Evolutionary conservation across 1,140 invertebrate genomes (phyloP).

Genomic region (Achatina immaculata): DNA sequence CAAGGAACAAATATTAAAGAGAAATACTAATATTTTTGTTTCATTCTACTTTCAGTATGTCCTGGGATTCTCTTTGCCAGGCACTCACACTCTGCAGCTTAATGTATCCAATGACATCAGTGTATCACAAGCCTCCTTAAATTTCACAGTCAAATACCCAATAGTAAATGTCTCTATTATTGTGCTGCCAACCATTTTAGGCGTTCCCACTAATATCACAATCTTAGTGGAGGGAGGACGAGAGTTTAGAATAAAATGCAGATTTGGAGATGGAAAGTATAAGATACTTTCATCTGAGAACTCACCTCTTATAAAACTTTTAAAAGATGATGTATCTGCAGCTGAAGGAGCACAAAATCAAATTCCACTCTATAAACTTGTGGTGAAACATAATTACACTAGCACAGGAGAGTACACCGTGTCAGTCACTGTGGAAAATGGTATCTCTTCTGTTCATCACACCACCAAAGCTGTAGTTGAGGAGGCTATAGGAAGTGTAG

Average conservation of each 20-base stretch:
- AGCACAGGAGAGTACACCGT: conserved; percentile 41
- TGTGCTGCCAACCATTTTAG: conserved; percentile 23
- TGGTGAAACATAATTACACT: conserved; percentile 31
- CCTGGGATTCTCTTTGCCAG: conserved; percentile 33
- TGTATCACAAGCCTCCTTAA: conserved; percentile 31
- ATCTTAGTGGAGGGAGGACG: conserved; percentile 31
- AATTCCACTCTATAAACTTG: conserved; percentile 38
- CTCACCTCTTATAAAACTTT: neutral
- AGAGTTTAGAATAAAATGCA: conserved; percentile 36
- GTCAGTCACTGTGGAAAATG: conserved; percentile 43
- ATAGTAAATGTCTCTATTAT: conserved; percentile 31
- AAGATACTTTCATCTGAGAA: neutral
- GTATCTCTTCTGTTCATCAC: conserved; percentile 24
- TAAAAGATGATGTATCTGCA: neutral
- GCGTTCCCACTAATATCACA: conserved; percentile 27
- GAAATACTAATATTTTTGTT: neutral
- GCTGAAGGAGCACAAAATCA: neutral
- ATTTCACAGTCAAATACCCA: conserved; percentile 37
- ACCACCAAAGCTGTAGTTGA: conserved; percentile 35
- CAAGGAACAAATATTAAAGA: too few species aligned
- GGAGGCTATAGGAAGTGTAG: conserved; percentile 42
- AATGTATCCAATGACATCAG: conserved; percentile 46
- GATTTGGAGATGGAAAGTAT: conserved; percentile 42
- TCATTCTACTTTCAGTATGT: conserved; percentile 19
- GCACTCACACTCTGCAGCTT: conserved; percentile 32